Conservation (phyloP, 1,140 invertebrate genomes). For the Listronotus oregonensis region DNA sequence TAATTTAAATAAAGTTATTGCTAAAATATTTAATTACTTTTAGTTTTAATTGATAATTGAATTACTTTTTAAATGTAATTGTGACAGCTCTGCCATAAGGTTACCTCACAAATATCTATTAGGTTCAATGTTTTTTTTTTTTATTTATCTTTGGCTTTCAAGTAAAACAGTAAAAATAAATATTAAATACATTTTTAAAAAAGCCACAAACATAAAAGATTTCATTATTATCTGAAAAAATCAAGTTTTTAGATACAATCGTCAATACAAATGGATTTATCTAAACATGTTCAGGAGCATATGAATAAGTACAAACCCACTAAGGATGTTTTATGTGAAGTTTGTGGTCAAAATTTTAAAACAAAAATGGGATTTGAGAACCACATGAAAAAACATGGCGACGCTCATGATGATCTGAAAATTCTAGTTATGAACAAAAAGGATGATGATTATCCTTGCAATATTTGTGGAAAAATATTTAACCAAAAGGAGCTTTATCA, state of each 20-base stretch:
- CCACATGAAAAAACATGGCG: slow-evolving; percentile 70
- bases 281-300: slow-evolving; percentile 23
- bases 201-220: no score
- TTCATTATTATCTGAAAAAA: no score
- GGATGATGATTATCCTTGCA: slow-evolving; percentile 70
- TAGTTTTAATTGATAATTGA: no score
- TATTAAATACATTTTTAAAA: no score
- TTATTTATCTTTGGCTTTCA: no score
- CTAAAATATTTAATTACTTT: no score
- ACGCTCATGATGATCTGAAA: slow-evolving; percentile 55
- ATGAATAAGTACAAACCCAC: slow-evolving; percentile 24
- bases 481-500: slow-evolving; percentile 69
- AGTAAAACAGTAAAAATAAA: no score
- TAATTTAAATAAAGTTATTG: no score
- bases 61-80: no score
- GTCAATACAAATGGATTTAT: slow-evolving; percentile 24
- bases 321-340: slow-evolving; percentile 57
- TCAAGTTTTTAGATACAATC: slow-evolving; percentile 15
- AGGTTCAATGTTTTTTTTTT: no score
- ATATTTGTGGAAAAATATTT: slow-evolving; percentile 77
- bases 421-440: slow-evolving; percentile 16
- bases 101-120: no score
- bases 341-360: slow-evolving; percentile 70
- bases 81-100: no score
- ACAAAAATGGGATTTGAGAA: slow-evolving; percentile 68